Base-by-base conservation (phyloP, 2,888 invertebrate species). In the Euzophera pinguis region DNA sequence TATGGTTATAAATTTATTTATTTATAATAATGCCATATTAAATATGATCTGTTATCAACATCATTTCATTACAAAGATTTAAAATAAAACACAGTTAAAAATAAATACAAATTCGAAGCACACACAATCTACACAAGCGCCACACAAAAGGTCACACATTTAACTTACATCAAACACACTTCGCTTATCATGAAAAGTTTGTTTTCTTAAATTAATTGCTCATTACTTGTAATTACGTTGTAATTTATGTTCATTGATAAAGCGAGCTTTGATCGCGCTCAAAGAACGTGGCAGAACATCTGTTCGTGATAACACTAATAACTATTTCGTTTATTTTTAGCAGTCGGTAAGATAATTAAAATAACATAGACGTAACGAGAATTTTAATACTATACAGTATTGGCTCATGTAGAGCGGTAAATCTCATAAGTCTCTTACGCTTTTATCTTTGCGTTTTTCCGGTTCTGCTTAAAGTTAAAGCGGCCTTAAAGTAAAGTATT, bases 181-280 rank as follows among this genome's bases (percentile, higher is more conserved):
- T 34, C 8, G 41, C 39, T 61, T 58, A 58, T 57, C 59, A 49
- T 38, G 49, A 58, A 43, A 50, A 47, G 67, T 66, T 68, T 65
- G 63, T 59, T 59, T 67, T 65, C 62, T 62, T 64, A 63, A 67
- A 71, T 72, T 77, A 77, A 78, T 78, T 76, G 78, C 67, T 72
- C 65, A 61, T 74, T 67, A 71, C 61, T 68, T 64, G 54, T 74
- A 83, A 86, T 83, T 84, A 81, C 69, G 64, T 63, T 64, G 61
- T 75, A 75, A 86, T 85, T 84, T 83, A 87, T 82, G 75, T 58
- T 32, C 55, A 57, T 57, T 69, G 87, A 87, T 85, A 86, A 74
- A 56, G 59, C 59, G 56, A 62, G 65, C 73, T 84, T 82, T 84
- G 80, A 78, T 75, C 71, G 67, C 39, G 22, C 27, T 50, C 16